These are phyloP conservation scores for Glaucomys volans DNA, from an alignment of 2,113 vertebrate species.

Conservation along the genomic window DNA sequence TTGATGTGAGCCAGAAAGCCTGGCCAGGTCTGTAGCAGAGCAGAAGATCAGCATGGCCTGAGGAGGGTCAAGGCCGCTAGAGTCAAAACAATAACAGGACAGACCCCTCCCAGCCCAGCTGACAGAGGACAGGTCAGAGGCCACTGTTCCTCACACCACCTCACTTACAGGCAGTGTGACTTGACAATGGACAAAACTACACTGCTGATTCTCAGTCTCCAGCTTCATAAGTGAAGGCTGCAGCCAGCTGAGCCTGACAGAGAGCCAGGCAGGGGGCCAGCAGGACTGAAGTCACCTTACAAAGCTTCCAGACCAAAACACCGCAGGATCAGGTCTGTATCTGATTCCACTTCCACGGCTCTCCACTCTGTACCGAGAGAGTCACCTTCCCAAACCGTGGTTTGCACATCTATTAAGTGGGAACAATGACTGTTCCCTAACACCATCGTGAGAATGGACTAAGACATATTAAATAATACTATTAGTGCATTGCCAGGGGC, in stretches of 20 bases:
- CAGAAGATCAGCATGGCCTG: not conserved
- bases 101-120: not conserved
- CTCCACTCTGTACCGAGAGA: not conserved
- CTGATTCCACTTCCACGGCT: not conserved
- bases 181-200: not conserved
- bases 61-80: not conserved
- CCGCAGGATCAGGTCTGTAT: not conserved
- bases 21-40: not conserved
- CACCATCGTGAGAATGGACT: not conserved
- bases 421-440: not conserved
- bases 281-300: not conserved
- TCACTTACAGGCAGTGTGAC: not conserved
- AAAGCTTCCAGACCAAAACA: not conserved
- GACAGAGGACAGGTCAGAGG: not conserved
- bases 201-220: no score
- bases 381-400: not conserved
- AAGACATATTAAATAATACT: not conserved
- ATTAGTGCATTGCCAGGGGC: not conserved
- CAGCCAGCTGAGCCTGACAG: not conserved
- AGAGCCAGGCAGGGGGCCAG: not conserved
- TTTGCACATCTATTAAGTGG: not conserved
- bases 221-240: not conserved
- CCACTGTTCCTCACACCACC: not conserved
- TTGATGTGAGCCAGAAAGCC: not conserved
- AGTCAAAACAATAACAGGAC: not conserved